Base-by-base conservation (phyloP, 2,797 vertebrate genomes). In the Nyctalus aviator region DNA sequence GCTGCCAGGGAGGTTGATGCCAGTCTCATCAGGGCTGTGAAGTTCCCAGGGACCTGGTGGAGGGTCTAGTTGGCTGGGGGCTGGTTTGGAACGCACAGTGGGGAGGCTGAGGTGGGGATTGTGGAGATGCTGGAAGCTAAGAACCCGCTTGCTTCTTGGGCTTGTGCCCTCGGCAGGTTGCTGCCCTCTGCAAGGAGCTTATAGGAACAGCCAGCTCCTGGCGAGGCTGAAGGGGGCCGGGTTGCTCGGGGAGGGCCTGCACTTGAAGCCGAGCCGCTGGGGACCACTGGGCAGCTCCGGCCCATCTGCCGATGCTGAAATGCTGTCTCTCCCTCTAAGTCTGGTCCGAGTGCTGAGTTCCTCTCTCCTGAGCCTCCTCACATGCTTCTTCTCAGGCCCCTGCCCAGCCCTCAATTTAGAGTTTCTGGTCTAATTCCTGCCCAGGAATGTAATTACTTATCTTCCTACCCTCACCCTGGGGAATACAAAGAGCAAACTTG, bases 381-480 rank as follows among this genome's bases (percentile, higher is more conserved):
- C 25, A 2, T 25, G 73, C 44, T 78, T 88, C 30, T 91, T 71
- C 71, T 77, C 77, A 93, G 84, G 35, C n/a, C 68, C 6, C 76
- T 13, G 69, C 89, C 27, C 71, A 8, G 86, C 69, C 62, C 72
- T 95, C 82, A 44, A 17, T 86, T 88, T 32, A 37, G 48, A 2
- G 17, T 68, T 91, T 96, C 90, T 95, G 92, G 50, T 94, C 96
- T 97, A 89, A 96, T 97, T 97, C 95, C 88, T 89, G 20, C 27
- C 41, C 30, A 30, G 83, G 72, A 92, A 92, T n/a, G 27, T 55
- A 87, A 66, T 48, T 86, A 66, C 20, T 89, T 32, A 55, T 95
- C 69, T 81, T 71, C 93, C 69, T 79, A 93, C 37, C 78, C 81
- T 92, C 14, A 3, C 83, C 53, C 10, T 2, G 50, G 50, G 55